These are phyloP conservation scores for Pseudococcus longispinus DNA, from an alignment of 2,888 invertebrate species.

Conservation along the genomic window DNA sequence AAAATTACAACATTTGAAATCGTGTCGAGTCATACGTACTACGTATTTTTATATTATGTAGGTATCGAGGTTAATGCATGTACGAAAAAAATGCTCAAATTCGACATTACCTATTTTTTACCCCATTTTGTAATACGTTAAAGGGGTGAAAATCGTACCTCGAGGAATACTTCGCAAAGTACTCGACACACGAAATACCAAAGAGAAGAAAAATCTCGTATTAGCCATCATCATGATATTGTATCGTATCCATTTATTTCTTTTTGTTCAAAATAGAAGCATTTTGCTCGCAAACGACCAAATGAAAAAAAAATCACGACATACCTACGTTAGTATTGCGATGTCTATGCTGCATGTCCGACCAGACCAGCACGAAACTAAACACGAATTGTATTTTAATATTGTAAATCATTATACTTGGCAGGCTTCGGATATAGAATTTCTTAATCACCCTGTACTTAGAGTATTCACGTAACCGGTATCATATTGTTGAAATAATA, in stretches of 20 bases:
- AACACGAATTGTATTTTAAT: slow-evolving; percentile 16
- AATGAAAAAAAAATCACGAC: slow-evolving; percentile 22
- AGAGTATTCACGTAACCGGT: neutral
- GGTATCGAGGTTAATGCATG: neutral
- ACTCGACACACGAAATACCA: neutral
- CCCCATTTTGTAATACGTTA: too few relatives aligned
- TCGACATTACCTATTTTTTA: neutral
- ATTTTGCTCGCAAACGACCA: neutral
- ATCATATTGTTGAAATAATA: neutral
- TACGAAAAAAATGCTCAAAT: too few relatives aligned
- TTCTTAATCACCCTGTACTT: slow-evolving; percentile 20
- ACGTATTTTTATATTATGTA: neutral
- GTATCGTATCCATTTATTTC: neutral
- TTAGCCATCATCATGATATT: neutral
- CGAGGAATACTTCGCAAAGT: neutral
- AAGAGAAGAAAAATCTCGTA: neutral
- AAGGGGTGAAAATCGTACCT: neutral
- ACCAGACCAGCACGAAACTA: slow-evolving; percentile 12
- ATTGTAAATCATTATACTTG: slow-evolving; percentile 18
- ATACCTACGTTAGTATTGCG: neutral
- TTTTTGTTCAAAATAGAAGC: neutral
- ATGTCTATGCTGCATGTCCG: neutral
- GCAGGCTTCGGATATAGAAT: slow-evolving; percentile 28
- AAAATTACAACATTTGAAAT: neutral
- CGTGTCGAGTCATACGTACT: neutral